These are phyloP conservation scores for Polyodon spathula DNA, from an alignment of 2,113 vertebrate genomes.

Conservation along the genomic window DNA sequence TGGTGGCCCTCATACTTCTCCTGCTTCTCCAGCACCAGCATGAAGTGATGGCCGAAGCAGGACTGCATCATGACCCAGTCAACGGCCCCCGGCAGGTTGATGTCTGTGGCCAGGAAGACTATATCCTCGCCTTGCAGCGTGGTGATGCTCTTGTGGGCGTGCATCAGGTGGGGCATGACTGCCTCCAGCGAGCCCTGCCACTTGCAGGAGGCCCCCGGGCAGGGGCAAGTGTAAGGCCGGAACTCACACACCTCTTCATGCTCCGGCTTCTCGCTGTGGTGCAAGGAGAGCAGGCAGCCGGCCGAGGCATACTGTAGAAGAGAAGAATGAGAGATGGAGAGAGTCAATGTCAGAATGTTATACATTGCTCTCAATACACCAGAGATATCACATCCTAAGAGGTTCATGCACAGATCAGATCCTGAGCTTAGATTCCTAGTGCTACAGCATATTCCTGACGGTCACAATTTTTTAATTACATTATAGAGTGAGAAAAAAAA, in stretches of 20 bases:
- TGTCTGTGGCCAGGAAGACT: slow-evolving; percentile 64
- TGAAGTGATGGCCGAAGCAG: slow-evolving; percentile 64
- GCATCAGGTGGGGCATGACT: slow-evolving; percentile 66
- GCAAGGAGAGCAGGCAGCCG: slow-evolving; percentile 52
- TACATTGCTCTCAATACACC: no score
- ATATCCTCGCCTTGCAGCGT: slow-evolving; percentile 64
- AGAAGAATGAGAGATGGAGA: not conserved
- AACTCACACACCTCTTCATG: slow-evolving; percentile 64
- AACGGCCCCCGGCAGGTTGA: slow-evolving; percentile 57
- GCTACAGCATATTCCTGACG: no score
- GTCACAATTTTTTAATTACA: no score
- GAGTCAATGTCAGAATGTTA: not conserved
- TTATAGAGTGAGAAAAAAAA: no score
- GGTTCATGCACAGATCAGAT: no score
- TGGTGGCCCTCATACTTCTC: slow-evolving; percentile 63
- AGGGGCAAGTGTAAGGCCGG: slow-evolving; percentile 61
- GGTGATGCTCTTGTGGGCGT: slow-evolving; percentile 63
- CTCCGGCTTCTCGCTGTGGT: slow-evolving; percentile 60
- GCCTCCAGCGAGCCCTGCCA: slow-evolving; percentile 62
- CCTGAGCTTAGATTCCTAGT: no score
- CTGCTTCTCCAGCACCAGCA: slow-evolving; percentile 66
- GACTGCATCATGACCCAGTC: slow-evolving; percentile 74
- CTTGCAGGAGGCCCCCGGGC: slow-evolving; percentile 61
- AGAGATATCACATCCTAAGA: no score
- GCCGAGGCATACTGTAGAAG: slow-evolving; percentile 46